A percentile compares a stretch with the other conserved stretches of the same genome.
phyloP scores from a whole-genome alignment of 2,113 vertebrate species.

The Tringa solitaria region DNA sequence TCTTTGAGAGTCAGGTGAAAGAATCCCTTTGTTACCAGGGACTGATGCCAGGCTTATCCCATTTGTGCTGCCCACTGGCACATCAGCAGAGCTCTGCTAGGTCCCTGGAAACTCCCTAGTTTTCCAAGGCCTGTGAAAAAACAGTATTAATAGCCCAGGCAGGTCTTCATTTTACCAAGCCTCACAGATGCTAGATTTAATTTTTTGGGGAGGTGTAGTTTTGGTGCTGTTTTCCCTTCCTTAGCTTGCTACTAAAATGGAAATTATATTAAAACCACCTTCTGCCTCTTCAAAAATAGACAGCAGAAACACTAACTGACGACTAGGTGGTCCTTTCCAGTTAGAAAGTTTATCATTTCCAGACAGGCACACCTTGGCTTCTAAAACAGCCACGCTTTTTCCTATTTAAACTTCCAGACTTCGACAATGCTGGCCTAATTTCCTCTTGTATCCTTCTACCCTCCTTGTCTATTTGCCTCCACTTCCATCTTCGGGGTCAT shows the following conservation, averaged over 20 bases:
- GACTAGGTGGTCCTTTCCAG: background rate
- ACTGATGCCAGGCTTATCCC: background rate
- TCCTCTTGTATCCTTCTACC: background rate
- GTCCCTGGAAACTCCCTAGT: background rate
- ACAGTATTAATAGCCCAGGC: background rate
- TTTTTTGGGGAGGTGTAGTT: background rate
- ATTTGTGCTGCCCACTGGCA: accelerated
- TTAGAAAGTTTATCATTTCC: background rate
- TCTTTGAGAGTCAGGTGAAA: background rate
- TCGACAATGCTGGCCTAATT: background rate
- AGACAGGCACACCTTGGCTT: background rate
- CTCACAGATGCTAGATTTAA: background rate
- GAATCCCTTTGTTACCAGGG: background rate
- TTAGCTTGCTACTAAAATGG: background rate
- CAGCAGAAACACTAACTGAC: background rate
- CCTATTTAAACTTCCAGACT: background rate
- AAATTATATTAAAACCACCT: background rate
- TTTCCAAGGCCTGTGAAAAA: background rate
- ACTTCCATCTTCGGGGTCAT: background rate
- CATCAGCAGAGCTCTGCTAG: background rate
- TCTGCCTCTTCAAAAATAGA: background rate
- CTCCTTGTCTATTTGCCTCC: background rate
- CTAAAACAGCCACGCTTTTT: background rate
- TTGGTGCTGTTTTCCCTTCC: background rate
- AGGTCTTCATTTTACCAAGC: background rate